Evolutionary conservation across 2,888 invertebrate species (phyloP), one percentile per base, ranked within the genome.

Genomic region (Hipparchia sbordonii): DNA sequence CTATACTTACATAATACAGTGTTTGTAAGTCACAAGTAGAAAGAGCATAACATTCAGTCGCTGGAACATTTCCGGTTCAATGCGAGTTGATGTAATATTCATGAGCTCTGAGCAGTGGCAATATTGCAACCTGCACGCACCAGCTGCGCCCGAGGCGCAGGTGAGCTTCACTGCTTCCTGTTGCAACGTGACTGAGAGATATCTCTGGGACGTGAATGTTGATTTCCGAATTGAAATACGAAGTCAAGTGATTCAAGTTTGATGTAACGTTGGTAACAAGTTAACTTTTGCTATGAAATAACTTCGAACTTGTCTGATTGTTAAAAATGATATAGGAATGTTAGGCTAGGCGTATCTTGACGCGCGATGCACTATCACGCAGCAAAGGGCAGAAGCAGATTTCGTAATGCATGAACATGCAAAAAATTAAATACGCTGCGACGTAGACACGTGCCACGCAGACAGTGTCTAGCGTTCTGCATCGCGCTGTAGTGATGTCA

Each of bases 11-110:
- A 23, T 23, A 23, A 23, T 23, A 23, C 23, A 23, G 23, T 23
- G 23, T 23, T 23, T 23, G 46, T 46, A 46, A 6, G 46, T 46
- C 48, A 7, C 48, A 48, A 48, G 13, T 4, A 62, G n/a, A n/a
- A 65, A 52, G 51, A 33, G 65, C 51, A 51, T 51, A 23, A 23
- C 51, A 52, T 65, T 57, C 12, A 39, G 33, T 54, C 12, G 12
- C 45, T 12, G 10, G 45, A 61, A 45, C 61, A 61, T 61, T 61
- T 61, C 61, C 61, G 12, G 61, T 61, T 61, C 45, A 46, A 45
- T 46, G 45, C 45, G 61, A 61, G 61, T 56, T n/a, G 12, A 75
- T 75, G 75, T 71, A 75, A 75, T 75, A 75, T 75, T 75, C 75
- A 75, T 75, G 57, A 61, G 57, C 39, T 39, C 39, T 39, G 39